phyloP scores from a whole-genome alignment of 2,797 vertebrate species.

The Melanotaenia nigrans region DNA sequence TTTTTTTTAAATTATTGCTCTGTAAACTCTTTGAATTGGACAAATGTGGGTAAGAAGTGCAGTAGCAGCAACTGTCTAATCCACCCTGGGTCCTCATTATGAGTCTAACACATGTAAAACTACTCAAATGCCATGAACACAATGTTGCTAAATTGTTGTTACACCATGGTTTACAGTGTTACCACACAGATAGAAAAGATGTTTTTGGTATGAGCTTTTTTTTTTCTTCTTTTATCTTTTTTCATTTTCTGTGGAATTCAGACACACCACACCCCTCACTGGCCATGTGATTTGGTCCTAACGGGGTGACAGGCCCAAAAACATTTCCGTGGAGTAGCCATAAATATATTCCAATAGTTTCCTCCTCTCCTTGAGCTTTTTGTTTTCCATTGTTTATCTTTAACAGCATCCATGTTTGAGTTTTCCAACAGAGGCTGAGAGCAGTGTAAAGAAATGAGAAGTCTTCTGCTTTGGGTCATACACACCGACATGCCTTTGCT shows the following conservation, averaged over 20 bases:
- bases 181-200: slow-evolving; percentile 76
- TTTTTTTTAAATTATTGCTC: slow-evolving; percentile 12
- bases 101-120: slow-evolving; percentile 36
- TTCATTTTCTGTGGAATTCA: slow-evolving; percentile 36
- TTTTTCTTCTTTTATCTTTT: slow-evolving; percentile 49
- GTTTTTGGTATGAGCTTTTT: slow-evolving; percentile 48
- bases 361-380: slow-evolving; percentile 40
- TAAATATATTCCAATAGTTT: slow-evolving; percentile 28
- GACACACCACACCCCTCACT: slow-evolving; percentile 18
- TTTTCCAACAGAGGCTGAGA: slow-evolving; percentile 49
- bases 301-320: slow-evolving; percentile 22
- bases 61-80: slow-evolving; percentile 55
- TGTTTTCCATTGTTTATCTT: slow-evolving; percentile 52
- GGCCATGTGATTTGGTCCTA: slow-evolving; percentile 23
- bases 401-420: slow-evolving; percentile 36
- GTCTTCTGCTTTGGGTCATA: slow-evolving; percentile 81
- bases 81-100: slow-evolving; percentile 22
- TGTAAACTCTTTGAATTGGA: slow-evolving; percentile 27
- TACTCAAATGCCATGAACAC: slow-evolving; percentile 49
- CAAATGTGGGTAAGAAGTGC: slow-evolving; percentile 33
- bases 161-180: slow-evolving; percentile 76
- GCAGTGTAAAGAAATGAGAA: slow-evolving; percentile 51
- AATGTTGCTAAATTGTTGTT: slow-evolving; percentile 64
- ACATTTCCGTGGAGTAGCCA: slow-evolving; percentile 31
- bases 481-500: slow-evolving; percentile 92